phyloP scores from a whole-genome alignment of 2,888 invertebrate genomes.

The Nomada lathburiana region DNA sequence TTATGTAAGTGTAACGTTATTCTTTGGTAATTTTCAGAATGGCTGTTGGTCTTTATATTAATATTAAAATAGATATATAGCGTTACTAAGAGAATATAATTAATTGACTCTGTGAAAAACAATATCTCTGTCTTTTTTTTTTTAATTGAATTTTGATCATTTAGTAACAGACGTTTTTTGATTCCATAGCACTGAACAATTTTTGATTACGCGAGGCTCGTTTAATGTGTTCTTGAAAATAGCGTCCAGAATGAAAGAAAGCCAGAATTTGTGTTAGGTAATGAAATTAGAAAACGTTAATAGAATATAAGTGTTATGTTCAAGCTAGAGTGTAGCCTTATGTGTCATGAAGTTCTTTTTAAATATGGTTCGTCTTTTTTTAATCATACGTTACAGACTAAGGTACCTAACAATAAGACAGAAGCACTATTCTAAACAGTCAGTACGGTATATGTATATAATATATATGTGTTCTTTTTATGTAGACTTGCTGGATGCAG shows the following conservation, averaged over 20 bases:
- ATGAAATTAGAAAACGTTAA: neutral
- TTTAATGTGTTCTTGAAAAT: neutral
- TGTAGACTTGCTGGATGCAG: constrained; percentile 68
- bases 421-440: constrained; percentile 63
- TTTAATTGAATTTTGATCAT: constrained; percentile 41
- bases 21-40: neutral
- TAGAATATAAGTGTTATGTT: constrained; percentile 12
- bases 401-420: constrained; percentile 41
- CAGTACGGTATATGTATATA: constrained; percentile 15
- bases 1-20: neutral
- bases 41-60: constrained; percentile 39
- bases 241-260: neutral
- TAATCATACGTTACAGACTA: constrained; percentile 28
- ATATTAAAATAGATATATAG: constrained; percentile 5
- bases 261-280: neutral
- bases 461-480: constrained; percentile 20
- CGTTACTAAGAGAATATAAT: constrained; percentile 16
- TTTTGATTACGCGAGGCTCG: constrained; percentile 33
- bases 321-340: constrained; percentile 21
- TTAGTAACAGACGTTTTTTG: constrained; percentile 12
- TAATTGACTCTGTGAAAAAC: constrained; percentile 28
- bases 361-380: constrained; percentile 26
- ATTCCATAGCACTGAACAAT: constrained; percentile 9
- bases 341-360: constrained; percentile 29
- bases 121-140: neutral